Evolutionary conservation across 2,797 vertebrate genomes (phyloP).

Genomic region (Orestias chungarensis): DNA sequence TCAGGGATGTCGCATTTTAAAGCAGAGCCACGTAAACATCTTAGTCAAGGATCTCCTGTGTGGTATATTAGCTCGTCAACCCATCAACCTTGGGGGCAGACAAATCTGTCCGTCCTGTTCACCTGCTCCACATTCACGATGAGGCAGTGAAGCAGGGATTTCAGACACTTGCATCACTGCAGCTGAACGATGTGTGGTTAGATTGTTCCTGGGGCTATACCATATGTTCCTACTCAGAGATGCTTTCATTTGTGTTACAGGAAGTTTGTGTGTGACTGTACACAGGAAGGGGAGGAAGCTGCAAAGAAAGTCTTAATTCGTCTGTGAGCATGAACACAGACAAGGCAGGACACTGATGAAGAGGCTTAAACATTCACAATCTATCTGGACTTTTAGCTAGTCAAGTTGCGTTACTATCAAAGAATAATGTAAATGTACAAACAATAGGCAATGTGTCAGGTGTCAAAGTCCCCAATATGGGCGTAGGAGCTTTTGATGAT

Average conservation of each 20-base stretch:
- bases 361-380: background rate
- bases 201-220: conserved; percentile 16
- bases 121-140: conserved; percentile 18
- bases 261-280: background rate
- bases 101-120: conserved; percentile 14
- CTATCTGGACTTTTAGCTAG: background rate
- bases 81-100: background rate
- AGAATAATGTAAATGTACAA: background rate
- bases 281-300: background rate
- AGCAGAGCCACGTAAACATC: conserved; percentile 26
- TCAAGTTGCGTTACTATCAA: background rate
- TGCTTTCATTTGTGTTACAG: conserved; percentile 2
- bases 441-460: background rate
- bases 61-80: background rate
- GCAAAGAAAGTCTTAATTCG: background rate
- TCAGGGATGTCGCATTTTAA: conserved; percentile 30
- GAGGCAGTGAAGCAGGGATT: conserved; percentile 18
- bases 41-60: conserved; percentile 10
- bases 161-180: conserved; percentile 47
- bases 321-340: background rate
- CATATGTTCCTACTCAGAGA: conserved; percentile 7
- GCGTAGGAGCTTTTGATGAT: background rate
- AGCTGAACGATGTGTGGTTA: conserved; percentile 10
- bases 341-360: background rate
- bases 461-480: background rate